Conservation (phyloP, 2,113 vertebrate species). For the Machaerirhynchus nigripectus region DNA sequence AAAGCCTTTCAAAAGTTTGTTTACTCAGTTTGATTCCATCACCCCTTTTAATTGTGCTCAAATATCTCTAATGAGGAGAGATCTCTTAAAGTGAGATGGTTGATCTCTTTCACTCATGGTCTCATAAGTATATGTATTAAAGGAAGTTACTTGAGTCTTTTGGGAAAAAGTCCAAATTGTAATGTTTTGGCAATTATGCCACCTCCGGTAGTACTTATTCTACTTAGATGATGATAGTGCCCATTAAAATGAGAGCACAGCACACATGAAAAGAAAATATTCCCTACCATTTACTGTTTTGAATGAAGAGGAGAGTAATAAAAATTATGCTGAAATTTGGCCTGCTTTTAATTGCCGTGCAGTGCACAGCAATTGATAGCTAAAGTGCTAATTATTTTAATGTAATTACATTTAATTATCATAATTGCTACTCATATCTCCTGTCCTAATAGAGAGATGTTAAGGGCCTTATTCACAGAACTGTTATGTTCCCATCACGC, state of each 20-base stretch:
- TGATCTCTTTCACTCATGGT: background rate
- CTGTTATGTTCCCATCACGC: constrained; percentile 11
- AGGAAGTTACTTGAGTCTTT: background rate
- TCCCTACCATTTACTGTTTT: constrained; percentile 39
- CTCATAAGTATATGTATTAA: background rate
- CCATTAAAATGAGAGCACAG: constrained; percentile 47
- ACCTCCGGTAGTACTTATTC: constrained; percentile 22
- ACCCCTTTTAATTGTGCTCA: background rate
- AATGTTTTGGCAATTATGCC: constrained; percentile 47
- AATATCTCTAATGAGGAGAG: background rate
- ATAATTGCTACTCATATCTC: constrained; percentile 67
- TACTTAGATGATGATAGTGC: constrained; percentile 5
- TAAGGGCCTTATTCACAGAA: constrained; percentile 49
- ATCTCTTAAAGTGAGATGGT: background rate
- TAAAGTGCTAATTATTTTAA: constrained; percentile 75
- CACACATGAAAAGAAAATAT: constrained; percentile 30
- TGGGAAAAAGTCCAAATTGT: background rate
- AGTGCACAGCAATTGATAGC: constrained; percentile 54
- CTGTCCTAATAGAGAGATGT: constrained; percentile 52
- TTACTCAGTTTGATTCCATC: background rate
- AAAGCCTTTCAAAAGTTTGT: background rate
- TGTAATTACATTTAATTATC: constrained; percentile 76
- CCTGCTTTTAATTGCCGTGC: constrained; percentile 60
- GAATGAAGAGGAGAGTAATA: constrained; percentile 58
- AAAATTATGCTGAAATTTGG: constrained; percentile 65